Evolutionary conservation across 2,888 invertebrate genomes (phyloP), one percentile per base, ranked within the genome.

Genomic region (Athrips mouffetella): DNA sequence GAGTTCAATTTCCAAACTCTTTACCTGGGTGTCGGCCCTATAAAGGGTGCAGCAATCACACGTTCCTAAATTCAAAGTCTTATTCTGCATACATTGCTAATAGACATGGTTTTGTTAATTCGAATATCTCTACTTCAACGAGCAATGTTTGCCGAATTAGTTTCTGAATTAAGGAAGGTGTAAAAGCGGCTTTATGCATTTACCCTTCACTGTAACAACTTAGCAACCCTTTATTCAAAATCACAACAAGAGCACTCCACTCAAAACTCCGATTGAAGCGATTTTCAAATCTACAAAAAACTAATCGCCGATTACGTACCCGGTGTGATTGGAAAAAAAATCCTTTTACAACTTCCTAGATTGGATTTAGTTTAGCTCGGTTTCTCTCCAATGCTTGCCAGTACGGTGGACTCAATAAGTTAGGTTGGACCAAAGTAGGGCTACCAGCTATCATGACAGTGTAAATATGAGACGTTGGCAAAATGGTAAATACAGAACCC

Each of bases 311-410:
- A 80, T 86, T 84, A 81, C 81, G 60, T 57, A 51, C 62, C 71
- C 81, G 27, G 25, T 21, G 51, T 83, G 85, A 87, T 87, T 85
- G 85, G 85, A 80, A 82, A 84, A 81, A 78, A 80, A 82, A 79
- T 74, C 73, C 77, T 74, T 67, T 66, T 72, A 67, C 62, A 83
- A 87, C 78, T 84, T 87, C 84, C 81, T 81, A 85, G 87, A 87
- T 87, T 87, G 87, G 86, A 85, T 87, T 71, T 65, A 74, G 66
- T 62, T 71, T 68, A 67, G 79, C 75, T 77, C 75, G 73, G 80
- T 79, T 82, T 76, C 76, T 67, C 64, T 65, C 75, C 70, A 78
- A 78, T 76, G 74, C 73, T 60, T 58, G 63, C 63, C 16, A 20
- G 35, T 75, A 74, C 58, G 63, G 64, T 35, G 20, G 20, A n/a